phyloP scores from a whole-genome alignment of 2,113 vertebrate species.

The Eudyptes chrysolophus region DNA sequence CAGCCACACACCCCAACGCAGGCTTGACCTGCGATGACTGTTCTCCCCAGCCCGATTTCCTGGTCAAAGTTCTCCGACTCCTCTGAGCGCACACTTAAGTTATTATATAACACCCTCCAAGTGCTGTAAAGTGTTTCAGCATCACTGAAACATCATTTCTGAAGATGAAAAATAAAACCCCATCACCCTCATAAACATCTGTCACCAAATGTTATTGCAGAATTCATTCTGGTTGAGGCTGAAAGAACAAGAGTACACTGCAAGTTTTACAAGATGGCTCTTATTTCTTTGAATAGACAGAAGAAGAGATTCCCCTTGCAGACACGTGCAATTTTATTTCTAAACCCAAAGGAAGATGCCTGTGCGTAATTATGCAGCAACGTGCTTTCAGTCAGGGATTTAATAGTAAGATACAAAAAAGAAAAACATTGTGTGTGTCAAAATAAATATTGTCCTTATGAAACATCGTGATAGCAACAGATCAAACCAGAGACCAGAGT shows the following conservation, averaged over 20 bases:
- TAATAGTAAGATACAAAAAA: neutral
- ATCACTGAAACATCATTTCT: neutral
- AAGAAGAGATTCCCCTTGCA: neutral
- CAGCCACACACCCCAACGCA: neutral
- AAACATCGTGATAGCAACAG: neutral
- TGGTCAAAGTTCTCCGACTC: neutral
- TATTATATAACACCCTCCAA: constrained; percentile 7
- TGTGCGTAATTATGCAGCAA: neutral
- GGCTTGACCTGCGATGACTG: neutral
- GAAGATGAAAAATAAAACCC: neutral
- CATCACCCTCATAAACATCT: neutral
- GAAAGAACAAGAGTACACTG: neutral
- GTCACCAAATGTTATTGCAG: neutral
- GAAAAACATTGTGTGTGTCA: neutral
- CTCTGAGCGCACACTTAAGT: neutral
- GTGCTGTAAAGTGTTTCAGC: neutral
- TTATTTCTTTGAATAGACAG: neutral
- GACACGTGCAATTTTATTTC: neutral
- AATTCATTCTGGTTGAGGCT: neutral
- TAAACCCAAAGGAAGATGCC: neutral
- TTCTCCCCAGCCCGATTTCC: neutral
- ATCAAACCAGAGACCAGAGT: neutral
- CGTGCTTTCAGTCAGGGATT: neutral
- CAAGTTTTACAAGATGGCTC: neutral
- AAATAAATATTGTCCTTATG: neutral